phyloP scores from a whole-genome alignment of 2,797 vertebrate genomes.

The Cygnus olor region DNA sequence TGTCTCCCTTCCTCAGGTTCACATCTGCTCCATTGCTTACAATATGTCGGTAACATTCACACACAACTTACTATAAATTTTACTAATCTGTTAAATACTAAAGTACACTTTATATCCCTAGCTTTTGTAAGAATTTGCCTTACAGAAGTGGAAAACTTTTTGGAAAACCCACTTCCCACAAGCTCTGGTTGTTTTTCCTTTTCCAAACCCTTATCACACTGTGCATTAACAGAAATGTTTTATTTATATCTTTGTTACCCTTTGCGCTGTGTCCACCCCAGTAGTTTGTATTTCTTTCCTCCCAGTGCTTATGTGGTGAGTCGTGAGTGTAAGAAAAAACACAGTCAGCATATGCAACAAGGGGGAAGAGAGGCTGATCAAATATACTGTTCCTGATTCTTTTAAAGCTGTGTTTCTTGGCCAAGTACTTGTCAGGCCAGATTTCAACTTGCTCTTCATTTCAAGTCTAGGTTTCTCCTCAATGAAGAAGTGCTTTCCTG shows the following conservation, averaged over 20 bases:
- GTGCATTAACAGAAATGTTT: not conserved
- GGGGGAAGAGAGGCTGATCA: not conserved
- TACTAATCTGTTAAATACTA: not conserved
- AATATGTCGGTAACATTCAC: not conserved
- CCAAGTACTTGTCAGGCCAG: not conserved
- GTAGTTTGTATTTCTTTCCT: not conserved
- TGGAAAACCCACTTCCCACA: not conserved
- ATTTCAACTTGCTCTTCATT: not conserved
- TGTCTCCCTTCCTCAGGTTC: not conserved
- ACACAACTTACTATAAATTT: not conserved
- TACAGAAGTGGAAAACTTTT: not conserved
- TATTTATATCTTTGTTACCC: not conserved
- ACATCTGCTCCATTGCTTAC: not conserved
- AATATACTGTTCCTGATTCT: not conserved
- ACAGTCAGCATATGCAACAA: not conserved
- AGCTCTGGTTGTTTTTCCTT: not conserved
- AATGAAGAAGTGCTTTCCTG: not conserved
- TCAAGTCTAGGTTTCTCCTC: not conserved
- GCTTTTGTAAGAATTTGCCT: not conserved
- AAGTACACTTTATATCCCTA: not conserved
- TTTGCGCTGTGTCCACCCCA: not conserved
- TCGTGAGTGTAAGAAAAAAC: not conserved
- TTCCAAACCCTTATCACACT: not conserved
- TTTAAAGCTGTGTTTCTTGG: not conserved
- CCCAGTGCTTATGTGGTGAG: fast-evolving